phyloP scores from a whole-genome alignment of 2,888 invertebrate species.

The Thera britannica region DNA sequence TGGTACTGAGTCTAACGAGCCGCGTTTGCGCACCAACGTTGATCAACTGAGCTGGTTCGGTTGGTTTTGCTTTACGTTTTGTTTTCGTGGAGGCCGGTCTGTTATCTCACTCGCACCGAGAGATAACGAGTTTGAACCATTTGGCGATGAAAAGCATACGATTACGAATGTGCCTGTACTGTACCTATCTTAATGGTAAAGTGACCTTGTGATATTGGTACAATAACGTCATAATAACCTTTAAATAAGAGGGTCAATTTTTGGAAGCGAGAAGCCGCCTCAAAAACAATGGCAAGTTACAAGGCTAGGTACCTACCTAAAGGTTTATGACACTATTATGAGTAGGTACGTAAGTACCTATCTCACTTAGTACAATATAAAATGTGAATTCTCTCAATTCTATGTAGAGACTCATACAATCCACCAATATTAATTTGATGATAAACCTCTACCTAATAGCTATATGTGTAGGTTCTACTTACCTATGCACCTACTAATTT shows the following conservation, averaged over 20 bases:
- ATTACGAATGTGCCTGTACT: constrained; percentile 11
- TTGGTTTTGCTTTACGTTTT: constrained; percentile 27
- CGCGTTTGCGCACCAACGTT: constrained; percentile 60
- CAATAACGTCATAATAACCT: constrained; percentile 10
- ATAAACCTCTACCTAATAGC: too few species aligned
- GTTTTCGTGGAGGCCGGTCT: constrained; percentile 52
- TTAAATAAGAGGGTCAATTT: not conserved
- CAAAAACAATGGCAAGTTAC: not conserved
- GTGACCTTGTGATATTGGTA: constrained; percentile 29
- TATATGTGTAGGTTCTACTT: too few species aligned
- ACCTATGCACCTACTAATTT: too few species aligned
- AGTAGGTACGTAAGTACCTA: too few species aligned
- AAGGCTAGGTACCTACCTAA: not conserved
- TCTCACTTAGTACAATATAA: too few species aligned
- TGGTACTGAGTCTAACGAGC: constrained; percentile 47
- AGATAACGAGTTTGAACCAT: constrained; percentile 58
- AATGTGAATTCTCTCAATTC: too few species aligned
- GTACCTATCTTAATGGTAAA: not conserved
- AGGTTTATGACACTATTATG: too few species aligned
- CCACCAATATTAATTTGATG: too few species aligned
- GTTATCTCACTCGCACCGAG: constrained; percentile 71
- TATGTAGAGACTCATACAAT: too few species aligned
- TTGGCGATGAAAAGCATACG: constrained; percentile 26
- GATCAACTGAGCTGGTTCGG: constrained; percentile 51
- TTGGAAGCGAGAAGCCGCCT: not conserved